These are phyloP conservation scores for Chaetops frenatus DNA, from an alignment of 2,113 vertebrate species.

Conservation along the genomic window DNA sequence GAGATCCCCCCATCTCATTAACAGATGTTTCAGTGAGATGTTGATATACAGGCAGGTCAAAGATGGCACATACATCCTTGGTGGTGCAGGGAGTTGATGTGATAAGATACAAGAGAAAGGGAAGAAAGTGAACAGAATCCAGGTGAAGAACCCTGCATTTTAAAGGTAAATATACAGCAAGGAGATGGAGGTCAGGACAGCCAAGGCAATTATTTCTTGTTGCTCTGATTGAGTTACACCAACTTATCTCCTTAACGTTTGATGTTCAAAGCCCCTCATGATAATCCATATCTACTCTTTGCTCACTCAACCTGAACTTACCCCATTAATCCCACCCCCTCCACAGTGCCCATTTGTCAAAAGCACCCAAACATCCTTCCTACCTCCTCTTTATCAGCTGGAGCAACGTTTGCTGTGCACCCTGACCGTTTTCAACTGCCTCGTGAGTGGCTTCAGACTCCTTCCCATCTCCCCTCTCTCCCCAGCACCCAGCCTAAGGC, in stretches of 20 bases:
- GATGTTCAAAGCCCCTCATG: neutral
- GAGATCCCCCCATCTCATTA: neutral
- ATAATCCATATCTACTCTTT: neutral
- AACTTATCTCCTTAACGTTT: neutral
- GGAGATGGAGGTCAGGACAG: neutral
- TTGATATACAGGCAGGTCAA: neutral
- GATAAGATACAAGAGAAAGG: neutral
- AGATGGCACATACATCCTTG: neutral
- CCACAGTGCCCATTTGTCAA: neutral
- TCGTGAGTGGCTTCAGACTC: neutral
- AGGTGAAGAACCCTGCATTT: neutral
- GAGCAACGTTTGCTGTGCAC: neutral
- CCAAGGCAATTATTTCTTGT: neutral
- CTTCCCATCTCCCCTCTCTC: neutral
- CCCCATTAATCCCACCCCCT: neutral
- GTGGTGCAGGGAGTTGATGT: neutral
- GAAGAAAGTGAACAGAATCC: neutral
- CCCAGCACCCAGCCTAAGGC: neutral
- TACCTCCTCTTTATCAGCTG: neutral
- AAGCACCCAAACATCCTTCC: neutral
- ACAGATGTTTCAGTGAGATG: neutral
- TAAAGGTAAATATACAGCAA: neutral
- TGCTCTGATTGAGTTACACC: neutral
- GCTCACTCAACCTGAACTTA: neutral
- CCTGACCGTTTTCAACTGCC: neutral